A percentile compares a stretch with the other conserved stretches of the same genome.
Evolutionary conservation across 2,888 invertebrate species (phyloP).

Genomic region (Cryptocephalus moraei): DNA sequence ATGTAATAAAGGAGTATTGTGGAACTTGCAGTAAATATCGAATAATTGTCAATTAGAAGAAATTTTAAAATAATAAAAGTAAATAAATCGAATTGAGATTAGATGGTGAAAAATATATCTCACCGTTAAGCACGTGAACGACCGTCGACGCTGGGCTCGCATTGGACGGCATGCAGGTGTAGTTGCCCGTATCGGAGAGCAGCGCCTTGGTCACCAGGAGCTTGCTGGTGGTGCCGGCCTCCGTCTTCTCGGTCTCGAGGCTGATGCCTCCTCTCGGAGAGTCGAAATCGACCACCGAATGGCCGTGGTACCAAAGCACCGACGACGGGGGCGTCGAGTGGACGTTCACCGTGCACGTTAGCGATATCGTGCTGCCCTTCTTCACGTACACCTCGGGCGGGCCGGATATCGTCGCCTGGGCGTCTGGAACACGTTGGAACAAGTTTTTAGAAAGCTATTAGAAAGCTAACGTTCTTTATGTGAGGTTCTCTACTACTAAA

Average conservation of each 20-base stretch:
- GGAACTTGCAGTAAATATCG: no score
- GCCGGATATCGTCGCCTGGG: constrained; percentile 76
- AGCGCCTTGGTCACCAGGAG: constrained; percentile 77
- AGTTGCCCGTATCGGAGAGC: constrained; percentile 78
- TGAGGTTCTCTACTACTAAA: no score
- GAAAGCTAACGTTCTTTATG: no score
- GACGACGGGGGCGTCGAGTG: constrained; percentile 70
- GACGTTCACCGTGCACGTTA: constrained; percentile 80
- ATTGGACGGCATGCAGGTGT: constrained; percentile 79
- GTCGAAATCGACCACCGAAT: constrained; percentile 71
- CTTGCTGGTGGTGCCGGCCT: constrained; percentile 70
- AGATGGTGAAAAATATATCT: constrained; percentile 23
- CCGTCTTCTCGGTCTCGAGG: constrained; percentile 76
- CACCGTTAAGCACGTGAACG: constrained; percentile 79
- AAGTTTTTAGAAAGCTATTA: no score
- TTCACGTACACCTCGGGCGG: constrained; percentile 82
- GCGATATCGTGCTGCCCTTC: constrained; percentile 81
- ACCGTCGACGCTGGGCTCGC: constrained; percentile 74
- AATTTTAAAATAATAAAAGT: no score
- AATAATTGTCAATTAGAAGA: no score
- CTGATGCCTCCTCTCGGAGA: constrained; percentile 78
- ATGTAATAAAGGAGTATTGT: no score
- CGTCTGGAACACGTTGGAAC: constrained; percentile 49
- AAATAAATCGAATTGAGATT: no score
- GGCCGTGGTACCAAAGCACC: constrained; percentile 79